Conservation (phyloP, 2,113 vertebrate genomes). For the Verasper variegatus region DNA sequence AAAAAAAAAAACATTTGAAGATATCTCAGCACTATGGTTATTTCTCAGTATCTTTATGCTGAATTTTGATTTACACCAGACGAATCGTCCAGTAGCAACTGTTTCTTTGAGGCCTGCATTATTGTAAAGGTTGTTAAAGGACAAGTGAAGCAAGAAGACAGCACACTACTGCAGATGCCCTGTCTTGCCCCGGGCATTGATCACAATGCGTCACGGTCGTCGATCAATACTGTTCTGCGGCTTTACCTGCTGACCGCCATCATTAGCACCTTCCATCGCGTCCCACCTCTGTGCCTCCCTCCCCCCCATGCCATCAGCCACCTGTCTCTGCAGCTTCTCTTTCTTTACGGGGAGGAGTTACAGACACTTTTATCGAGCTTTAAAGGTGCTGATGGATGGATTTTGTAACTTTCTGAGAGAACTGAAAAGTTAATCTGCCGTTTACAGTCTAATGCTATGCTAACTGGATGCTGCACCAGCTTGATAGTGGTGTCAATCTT, state of each 20-base stretch:
- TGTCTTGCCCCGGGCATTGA: constrained; percentile 26
- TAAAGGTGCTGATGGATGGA: neutral
- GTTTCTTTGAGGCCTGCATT: neutral
- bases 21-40: no score
- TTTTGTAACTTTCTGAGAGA: neutral
- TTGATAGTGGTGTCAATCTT: neutral
- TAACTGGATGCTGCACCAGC: neutral
- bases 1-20: no score
- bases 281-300: constrained; percentile 11
- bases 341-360: neutral
- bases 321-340: neutral
- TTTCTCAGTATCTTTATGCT: no score
- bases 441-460: neutral
- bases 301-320: neutral
- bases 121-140: constrained; percentile 3
- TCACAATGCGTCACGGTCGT: constrained; percentile 28
- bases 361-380: neutral
- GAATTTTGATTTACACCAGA: neutral
- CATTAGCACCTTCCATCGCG: constrained; percentile 34
- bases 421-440: neutral
- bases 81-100: neutral
- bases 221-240: constrained; percentile 45
- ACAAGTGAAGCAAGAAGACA: neutral
- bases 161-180: constrained; percentile 12
- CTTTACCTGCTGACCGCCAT: constrained; percentile 29